Conservation (phyloP, 1,140 invertebrate species). For the Mylabris phalerata region DNA sequence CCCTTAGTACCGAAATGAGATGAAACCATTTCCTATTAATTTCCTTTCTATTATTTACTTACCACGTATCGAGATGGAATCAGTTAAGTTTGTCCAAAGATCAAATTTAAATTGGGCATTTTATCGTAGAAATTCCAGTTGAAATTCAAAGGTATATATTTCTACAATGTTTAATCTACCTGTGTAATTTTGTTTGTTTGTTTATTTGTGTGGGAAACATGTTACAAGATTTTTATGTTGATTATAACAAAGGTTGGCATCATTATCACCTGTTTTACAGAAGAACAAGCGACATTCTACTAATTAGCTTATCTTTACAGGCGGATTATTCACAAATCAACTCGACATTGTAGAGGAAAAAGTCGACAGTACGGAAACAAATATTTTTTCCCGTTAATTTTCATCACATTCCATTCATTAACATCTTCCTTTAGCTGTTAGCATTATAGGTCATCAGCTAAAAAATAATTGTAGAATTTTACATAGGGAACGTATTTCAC, state of each 20-base stretch:
- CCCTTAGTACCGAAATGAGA: neutral
- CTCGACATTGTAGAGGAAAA: too few relatives aligned
- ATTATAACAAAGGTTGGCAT: conserved; percentile 2
- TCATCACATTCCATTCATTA: conserved; percentile 21
- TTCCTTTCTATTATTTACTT: conserved; percentile 18
- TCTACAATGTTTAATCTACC: too few relatives aligned
- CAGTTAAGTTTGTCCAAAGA: too few relatives aligned
- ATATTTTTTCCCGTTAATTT: conserved; percentile 1
- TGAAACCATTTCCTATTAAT: conserved; percentile 15
- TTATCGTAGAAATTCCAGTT: too few relatives aligned
- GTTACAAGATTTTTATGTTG: conserved; percentile 1
- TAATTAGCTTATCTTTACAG: conserved; percentile 9
- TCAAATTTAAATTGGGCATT: too few relatives aligned
- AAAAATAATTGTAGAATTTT: neutral
- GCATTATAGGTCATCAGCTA: conserved; percentile 5
- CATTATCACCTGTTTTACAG: conserved; percentile 15
- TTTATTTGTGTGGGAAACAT: too few relatives aligned
- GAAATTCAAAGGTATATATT: too few relatives aligned
- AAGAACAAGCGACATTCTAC: conserved; percentile 2
- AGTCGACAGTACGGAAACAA: too few relatives aligned
- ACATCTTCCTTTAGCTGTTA: conserved; percentile 12
- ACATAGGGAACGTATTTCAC: conserved; percentile 12
- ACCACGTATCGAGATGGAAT: conserved; percentile 3
- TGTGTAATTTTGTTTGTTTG: too few relatives aligned
- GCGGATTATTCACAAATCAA: conserved; percentile 5